These are phyloP conservation scores for Barnardius zonarius DNA, from an alignment of 2,113 vertebrate genomes.

Conservation along the genomic window DNA sequence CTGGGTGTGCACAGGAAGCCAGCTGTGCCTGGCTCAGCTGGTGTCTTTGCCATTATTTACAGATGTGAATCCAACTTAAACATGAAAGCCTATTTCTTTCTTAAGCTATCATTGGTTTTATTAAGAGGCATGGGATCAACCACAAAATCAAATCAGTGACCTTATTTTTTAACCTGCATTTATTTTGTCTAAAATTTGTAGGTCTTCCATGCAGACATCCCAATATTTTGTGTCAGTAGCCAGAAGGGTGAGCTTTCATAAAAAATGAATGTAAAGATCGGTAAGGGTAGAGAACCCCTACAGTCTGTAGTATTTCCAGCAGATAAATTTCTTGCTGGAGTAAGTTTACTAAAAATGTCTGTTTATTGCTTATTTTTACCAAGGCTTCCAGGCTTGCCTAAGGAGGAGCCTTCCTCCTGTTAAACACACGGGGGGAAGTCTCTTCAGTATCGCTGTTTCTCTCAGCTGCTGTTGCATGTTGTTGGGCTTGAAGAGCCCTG, in stretches of 20 bases:
- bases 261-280: neutral
- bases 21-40: neutral
- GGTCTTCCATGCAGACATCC: neutral
- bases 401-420: neutral
- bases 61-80: neutral
- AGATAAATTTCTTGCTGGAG: neutral
- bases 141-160: neutral
- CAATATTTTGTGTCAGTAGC: neutral
- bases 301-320: neutral
- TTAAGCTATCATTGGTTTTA: neutral
- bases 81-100: neutral
- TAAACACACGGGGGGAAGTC: neutral
- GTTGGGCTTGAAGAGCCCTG: neutral
- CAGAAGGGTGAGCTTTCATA: neutral
- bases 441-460: neutral
- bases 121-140: neutral
- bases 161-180: neutral
- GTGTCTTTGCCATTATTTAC: neutral
- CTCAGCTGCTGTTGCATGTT: accelerated
- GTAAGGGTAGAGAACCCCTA: neutral
- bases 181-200: neutral
- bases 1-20: too few species aligned
- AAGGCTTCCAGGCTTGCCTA: neutral
- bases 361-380: neutral
- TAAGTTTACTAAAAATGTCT: neutral